A percentile compares a stretch with the other conserved stretches of the same genome.
Evolutionary conservation across 2,888 invertebrate species (phyloP).

Genomic region (Erebia epiphron): DNA sequence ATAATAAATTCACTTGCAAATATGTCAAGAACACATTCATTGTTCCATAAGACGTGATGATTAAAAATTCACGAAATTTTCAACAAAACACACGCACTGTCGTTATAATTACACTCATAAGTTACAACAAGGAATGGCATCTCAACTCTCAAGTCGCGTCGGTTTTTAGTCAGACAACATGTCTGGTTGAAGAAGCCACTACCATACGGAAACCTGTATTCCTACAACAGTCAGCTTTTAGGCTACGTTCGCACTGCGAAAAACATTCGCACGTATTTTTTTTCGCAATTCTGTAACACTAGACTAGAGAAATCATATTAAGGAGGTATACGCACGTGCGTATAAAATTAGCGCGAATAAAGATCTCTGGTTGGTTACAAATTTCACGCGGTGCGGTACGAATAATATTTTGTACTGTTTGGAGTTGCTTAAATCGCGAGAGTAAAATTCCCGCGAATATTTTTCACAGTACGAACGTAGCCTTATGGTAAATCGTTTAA

Average conservation of each 20-base stretch:
- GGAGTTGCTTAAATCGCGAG: no score
- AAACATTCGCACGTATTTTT: no score
- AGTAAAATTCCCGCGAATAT: no score
- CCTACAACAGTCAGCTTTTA: not conserved
- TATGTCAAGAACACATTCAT: not conserved
- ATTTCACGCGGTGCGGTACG: no score
- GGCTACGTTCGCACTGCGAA: no score
- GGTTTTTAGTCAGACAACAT: conserved; percentile 26
- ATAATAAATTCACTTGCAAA: not conserved
- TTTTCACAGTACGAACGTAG: no score
- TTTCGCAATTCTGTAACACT: no score
- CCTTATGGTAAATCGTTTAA: conserved; percentile 12
- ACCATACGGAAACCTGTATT: conserved; percentile 4
- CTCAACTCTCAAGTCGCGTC: conserved; percentile 14
- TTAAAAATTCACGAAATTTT: conserved; percentile 2
- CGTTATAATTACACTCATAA: conserved; percentile 10
- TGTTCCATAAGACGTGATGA: not conserved
- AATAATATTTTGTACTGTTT: no score
- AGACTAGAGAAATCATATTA: no score
- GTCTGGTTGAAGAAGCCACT: conserved; percentile 20
- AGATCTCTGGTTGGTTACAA: no score
- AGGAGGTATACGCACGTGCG: no score
- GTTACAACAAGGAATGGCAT: conserved; percentile 24
- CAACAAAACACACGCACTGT: conserved; percentile 3
- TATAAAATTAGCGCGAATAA: no score